Evolutionary conservation across 2,797 vertebrate species (phyloP).

Genomic region (Paratrypauchen microcephalus): DNA sequence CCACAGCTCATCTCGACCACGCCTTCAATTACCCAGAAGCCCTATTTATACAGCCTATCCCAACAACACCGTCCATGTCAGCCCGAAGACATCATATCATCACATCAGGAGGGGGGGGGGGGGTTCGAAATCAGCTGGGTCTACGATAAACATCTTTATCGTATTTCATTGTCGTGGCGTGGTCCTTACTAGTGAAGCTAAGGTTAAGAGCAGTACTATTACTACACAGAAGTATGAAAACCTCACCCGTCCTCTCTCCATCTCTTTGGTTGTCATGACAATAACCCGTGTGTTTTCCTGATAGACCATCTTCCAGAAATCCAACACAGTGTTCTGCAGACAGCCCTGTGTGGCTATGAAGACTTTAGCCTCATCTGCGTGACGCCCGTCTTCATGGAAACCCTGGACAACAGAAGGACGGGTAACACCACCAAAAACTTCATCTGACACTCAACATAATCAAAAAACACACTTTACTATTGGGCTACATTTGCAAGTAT

Average conservation of each 20-base stretch:
- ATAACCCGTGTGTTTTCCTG: slow-evolving; percentile 88
- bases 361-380: slow-evolving; percentile 80
- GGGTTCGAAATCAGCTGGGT: too few relatives aligned
- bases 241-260: slow-evolving; percentile 85
- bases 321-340: slow-evolving; percentile 82
- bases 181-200: too few relatives aligned
- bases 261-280: slow-evolving; percentile 89
- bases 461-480: background rate
- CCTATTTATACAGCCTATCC: too few relatives aligned
- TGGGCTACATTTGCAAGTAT: too few relatives aligned
- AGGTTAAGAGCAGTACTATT: background rate
- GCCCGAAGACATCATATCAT: too few relatives aligned
- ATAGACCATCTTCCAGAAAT: slow-evolving; percentile 92
- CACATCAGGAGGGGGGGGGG: too few relatives aligned
- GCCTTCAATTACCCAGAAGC: too few relatives aligned
- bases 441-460: background rate
- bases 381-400: slow-evolving; percentile 78
- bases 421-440: background rate
- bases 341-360: slow-evolving; percentile 89
- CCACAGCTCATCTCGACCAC: too few relatives aligned
- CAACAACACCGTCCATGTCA: too few relatives aligned
- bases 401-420: slow-evolving; percentile 62
- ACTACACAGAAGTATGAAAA: background rate
- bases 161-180: too few relatives aligned
- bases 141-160: too few relatives aligned